These are phyloP conservation scores for Balearica regulorum DNA, from an alignment of 2,797 vertebrate species.

Conservation along the genomic window DNA sequence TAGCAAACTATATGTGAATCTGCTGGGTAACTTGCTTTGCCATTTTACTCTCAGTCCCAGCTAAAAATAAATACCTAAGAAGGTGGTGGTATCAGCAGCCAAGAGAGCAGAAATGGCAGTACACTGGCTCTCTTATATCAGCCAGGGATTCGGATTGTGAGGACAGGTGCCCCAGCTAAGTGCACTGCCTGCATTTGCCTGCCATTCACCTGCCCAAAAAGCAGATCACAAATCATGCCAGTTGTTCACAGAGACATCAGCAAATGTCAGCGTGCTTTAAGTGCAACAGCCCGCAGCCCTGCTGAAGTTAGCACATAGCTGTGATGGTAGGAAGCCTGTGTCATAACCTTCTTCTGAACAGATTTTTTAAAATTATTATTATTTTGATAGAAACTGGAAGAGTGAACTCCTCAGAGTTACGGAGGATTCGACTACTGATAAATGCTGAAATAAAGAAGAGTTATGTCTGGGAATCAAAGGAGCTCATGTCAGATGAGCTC, in stretches of 20 bases:
- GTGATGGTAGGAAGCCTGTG: background rate
- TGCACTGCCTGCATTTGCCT: background rate
- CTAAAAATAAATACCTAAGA: slow-evolving; percentile 40
- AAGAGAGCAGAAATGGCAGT: background rate
- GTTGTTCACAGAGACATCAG: slow-evolving; percentile 47
- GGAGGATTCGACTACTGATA: background rate
- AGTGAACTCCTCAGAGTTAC: background rate
- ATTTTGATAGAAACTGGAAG: background rate
- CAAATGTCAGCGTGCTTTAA: slow-evolving; percentile 53
- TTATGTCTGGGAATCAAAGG: background rate
- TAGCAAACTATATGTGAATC: background rate
- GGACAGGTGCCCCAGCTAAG: background rate
- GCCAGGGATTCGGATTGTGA: background rate
- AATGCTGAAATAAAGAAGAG: background rate
- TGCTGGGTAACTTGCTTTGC: background rate
- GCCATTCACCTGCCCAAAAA: slow-evolving; percentile 28
- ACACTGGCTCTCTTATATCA: background rate
- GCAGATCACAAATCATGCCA: slow-evolving; percentile 50
- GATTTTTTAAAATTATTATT: background rate
- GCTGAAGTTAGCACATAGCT: slow-evolving; percentile 57
- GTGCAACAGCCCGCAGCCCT: background rate
- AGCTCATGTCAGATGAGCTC: background rate
- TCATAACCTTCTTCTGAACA: slow-evolving; percentile 16
- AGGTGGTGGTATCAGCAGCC: background rate
- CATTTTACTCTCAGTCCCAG: background rate